phyloP scores from a whole-genome alignment of 2,113 vertebrate genomes.

The Oncorhynchus mykiss region DNA sequence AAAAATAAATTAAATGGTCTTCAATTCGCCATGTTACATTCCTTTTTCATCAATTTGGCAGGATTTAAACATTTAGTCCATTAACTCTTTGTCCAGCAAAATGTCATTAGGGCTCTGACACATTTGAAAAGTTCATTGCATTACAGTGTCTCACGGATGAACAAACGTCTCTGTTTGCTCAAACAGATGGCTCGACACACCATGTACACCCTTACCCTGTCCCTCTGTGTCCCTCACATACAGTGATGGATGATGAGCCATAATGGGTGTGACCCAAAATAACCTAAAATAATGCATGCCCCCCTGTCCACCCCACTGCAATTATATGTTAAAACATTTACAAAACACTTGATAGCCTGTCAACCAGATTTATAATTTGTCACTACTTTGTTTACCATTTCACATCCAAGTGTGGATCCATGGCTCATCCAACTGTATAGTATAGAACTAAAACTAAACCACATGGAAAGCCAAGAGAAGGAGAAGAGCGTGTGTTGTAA shows the following conservation, averaged over 20 bases:
- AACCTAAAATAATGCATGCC: neutral
- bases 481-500: neutral
- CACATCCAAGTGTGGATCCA: slow-evolving; percentile 27
- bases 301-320: neutral
- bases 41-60: neutral
- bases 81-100: neutral
- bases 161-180: neutral
- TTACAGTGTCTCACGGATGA: neutral
- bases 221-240: too few species aligned
- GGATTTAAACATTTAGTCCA: neutral
- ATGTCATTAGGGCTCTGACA: neutral
- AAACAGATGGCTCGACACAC: neutral
- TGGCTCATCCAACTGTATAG: slow-evolving; percentile 34
- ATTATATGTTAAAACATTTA: slow-evolving; percentile 31
- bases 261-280: too few species aligned
- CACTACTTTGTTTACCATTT: slow-evolving; percentile 45
- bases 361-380: slow-evolving; percentile 45
- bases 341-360: slow-evolving; percentile 29
- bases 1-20: neutral
- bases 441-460: slow-evolving; percentile 15
- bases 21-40: neutral
- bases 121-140: neutral
- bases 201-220: neutral
- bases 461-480: neutral
- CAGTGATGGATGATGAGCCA: too few species aligned